Base-by-base conservation (phyloP, 2,888 invertebrate genomes). In the Tenthredo mesomela region DNA sequence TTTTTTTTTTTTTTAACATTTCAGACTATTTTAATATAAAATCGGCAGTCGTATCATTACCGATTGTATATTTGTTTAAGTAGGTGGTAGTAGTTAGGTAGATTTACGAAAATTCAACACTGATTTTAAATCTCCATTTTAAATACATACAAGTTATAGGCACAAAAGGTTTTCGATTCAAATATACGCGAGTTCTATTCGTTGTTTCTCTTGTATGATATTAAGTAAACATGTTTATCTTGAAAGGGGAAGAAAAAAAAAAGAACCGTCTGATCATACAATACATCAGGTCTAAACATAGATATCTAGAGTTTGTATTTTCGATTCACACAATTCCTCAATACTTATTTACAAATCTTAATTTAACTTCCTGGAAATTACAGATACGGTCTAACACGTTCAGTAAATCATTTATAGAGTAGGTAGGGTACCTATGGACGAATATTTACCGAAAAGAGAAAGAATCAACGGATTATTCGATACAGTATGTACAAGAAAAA, bases 291-390 rank as follows among this genome's bases (percentile, higher is more conserved):
- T 54, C 61, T 61, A 25, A 61, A 61, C 61, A 25, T 25, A 61
- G 61, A 61, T 47, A 70, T 75, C 12, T 25, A 75, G 29, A 43
- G 37, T 43, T 47, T 47, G 43, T 18, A 75, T 75, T 75, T 75
- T 50, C 37, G 37, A 70, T 70, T 70, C 18, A 70, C 21, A 70
- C 21, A 70, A 70, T 70, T 37, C 18, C 37, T 18, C 33, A 18
- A 61, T 61, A 15, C 70, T 70, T 70, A 70, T 70, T 70, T 70
- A 70, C 70, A 70, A 70, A 37, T 70, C 29, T 70, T 70, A n/a
- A 61, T 61, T 61, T 25, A 61, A 25, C 61, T 25, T 25, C 61
- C 61, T 61, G 21, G 61, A 61, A 7, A n/a, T 54, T 54, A 54
- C 54, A 54, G n/a, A 7, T 10, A 54, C 54, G n/a, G 54, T 54